Conservation (phyloP, 2,888 invertebrate genomes). For the Chrysopilus asiliformis region DNA sequence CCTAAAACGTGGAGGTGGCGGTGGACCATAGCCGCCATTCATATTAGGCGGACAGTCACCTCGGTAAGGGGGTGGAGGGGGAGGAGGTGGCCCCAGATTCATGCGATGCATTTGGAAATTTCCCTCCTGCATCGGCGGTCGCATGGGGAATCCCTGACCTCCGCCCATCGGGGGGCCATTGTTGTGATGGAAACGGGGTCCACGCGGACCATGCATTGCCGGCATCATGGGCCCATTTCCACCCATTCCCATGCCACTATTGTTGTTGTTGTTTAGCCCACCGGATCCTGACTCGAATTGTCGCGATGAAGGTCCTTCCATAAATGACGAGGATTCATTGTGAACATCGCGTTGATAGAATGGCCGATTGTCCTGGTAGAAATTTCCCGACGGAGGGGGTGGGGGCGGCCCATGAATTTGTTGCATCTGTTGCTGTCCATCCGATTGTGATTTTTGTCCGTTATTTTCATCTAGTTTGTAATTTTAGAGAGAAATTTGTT, state of each 20-base stretch:
- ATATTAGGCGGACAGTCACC: constrained; percentile 8
- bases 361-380: constrained; percentile 10
- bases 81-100: constrained; percentile 13
- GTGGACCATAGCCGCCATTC: constrained; percentile 7
- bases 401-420: constrained; percentile 2
- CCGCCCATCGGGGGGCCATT: constrained; percentile 10
- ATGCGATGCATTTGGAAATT: constrained; percentile 13
- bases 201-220: not conserved
- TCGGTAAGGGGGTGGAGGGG: constrained; percentile 12
- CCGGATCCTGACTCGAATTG: constrained; percentile 9
- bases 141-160: constrained; percentile 7
- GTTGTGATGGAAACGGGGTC: constrained; percentile 9
- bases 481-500: not conserved
- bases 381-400: constrained; percentile 5
- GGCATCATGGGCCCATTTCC: too few relatives aligned
- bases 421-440: constrained; percentile 7
- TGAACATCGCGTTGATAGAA: constrained; percentile 11
- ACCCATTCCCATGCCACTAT: too few relatives aligned
- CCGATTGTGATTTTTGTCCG: constrained; percentile 6
- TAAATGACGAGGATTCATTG: constrained; percentile 7
- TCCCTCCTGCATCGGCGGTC: constrained; percentile 5
- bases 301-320: constrained; percentile 5
- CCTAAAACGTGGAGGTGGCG: constrained; percentile 11
- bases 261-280: not conserved
- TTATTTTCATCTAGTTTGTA: constrained; percentile 11